These are phyloP conservation scores for Drosophila rellima DNA, from an alignment of 2,888 invertebrate species.

Conservation along the genomic window DNA sequence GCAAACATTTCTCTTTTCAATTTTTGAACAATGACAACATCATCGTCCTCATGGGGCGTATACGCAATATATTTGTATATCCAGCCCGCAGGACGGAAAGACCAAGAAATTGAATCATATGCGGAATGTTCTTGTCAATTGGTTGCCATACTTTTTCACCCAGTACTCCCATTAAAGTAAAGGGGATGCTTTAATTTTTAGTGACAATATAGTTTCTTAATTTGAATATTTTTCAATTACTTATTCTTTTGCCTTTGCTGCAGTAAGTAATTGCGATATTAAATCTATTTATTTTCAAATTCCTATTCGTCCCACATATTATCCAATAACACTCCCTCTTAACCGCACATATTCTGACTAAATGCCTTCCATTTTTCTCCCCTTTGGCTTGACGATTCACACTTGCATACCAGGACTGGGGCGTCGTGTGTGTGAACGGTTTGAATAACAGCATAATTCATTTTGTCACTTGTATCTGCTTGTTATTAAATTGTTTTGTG, in stretches of 20 bases:
- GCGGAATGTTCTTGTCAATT: conserved; percentile 18
- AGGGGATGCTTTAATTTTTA: not conserved
- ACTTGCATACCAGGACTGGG: conserved; percentile 1
- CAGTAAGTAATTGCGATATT: not conserved
- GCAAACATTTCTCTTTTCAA: conserved; percentile 58
- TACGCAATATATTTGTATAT: conserved; percentile 31
- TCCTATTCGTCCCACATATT: not conserved
- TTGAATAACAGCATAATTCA: conserved; percentile 78
- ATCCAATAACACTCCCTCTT: conserved; percentile 10
- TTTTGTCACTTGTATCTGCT: conserved; percentile 79
- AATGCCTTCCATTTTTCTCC: conserved; percentile 12
- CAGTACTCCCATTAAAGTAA: no score
- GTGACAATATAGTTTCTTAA: not conserved
- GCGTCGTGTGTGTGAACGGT: conserved; percentile 39
- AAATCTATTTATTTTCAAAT: not conserved
- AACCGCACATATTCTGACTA: conserved; percentile 7
- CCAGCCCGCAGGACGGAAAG: not conserved
- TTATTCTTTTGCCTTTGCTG: not conserved
- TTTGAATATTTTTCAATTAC: not conserved
- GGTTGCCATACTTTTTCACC: not conserved
- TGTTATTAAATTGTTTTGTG: conserved; percentile 77
- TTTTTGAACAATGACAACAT: conserved; percentile 67
- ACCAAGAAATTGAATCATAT: conserved; percentile 37
- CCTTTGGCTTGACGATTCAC: conserved; percentile 5
- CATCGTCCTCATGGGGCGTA: conserved; percentile 48